Base-by-base conservation (phyloP, 1,140 invertebrate genomes). In the Potamilus streckersoni region DNA sequence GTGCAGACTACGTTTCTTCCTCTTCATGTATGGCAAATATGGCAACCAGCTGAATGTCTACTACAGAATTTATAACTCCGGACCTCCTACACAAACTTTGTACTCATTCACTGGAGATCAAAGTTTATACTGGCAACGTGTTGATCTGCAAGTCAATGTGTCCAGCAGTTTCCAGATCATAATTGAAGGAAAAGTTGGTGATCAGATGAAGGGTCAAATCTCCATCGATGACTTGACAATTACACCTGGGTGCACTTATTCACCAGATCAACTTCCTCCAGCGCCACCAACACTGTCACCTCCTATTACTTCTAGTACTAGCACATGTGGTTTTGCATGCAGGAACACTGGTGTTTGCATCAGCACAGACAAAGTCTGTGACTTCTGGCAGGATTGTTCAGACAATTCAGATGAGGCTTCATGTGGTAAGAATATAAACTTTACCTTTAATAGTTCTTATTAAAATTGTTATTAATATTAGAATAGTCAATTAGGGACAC, bases 381-480 rank as follows among this genome's bases (percentile, higher is more conserved):
- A 95, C 86, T 95, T 95, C 82, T 93, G 94, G 83, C 87, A 85
- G 1, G 92, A 93, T 82, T 89, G 87, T 74, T 20, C 60, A 27
- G 84, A 87, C 69, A 69, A 69, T 11, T 80, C 79, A 64, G 87
- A 89, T 80, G 87, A 89, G 73, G 68, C 66, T 5, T 63, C 74
- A 14, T 89, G 86, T 78, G 83, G 85, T 87, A 80, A 73, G 84
- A 77, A 64, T 77, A 69, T 49, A 11, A 49, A 49, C 38, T 49
- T 49, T 49, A 49, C 11, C 38, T 8, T 49, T 11, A 6, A 49
- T 49, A 49, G 38, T 49, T 49, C 38, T 5, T 49, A 49, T 49
- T 49, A 49, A 49, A 49, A 49, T 49, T 49, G 4, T 49, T 49
- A 49, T 49, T 8, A 49, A 49, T 49, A 6, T 49, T 49, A 49